Conservation (phyloP, 2,888 invertebrate genomes). For the Hemistola chrysoprasaria region DNA sequence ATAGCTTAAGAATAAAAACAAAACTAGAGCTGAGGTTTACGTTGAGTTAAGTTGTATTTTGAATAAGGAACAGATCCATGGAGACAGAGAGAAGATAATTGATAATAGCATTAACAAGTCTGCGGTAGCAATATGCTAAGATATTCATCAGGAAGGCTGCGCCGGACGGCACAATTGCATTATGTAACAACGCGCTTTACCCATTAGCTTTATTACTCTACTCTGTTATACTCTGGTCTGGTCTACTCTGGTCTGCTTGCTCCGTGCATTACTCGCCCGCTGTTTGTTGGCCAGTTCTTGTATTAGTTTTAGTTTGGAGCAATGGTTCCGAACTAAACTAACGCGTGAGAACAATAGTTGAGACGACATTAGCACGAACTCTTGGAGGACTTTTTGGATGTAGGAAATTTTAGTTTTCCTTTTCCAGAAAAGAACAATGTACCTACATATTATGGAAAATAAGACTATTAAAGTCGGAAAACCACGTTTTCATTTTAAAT, state of each 20-base stretch:
- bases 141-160: constrained; percentile 38
- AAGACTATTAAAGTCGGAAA: too few species aligned
- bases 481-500: too few species aligned
- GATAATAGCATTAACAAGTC: constrained; percentile 37
- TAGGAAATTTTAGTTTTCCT: too few species aligned
- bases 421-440: too few species aligned
- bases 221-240: constrained; percentile 12
- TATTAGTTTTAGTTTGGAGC: neutral
- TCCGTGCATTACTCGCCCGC: constrained; percentile 29
- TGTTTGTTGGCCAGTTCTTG: constrained; percentile 5
- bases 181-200: constrained; percentile 36
- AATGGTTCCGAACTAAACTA: too few species aligned
- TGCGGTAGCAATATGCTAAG: constrained; percentile 42
- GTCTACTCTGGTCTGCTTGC: constrained; percentile 7
- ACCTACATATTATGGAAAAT: too few species aligned
- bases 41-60: too few species aligned
- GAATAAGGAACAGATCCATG: constrained; percentile 12
- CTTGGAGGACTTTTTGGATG: too few species aligned
- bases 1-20: too few species aligned
- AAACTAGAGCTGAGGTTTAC: too few species aligned
- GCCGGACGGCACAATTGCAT: constrained; percentile 35
- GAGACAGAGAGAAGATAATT: constrained; percentile 24
- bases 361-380: too few species aligned
- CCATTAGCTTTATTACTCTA: constrained; percentile 42
- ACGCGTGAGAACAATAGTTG: too few species aligned